Evolutionary conservation across 2,888 invertebrate species (phyloP), one percentile per base, ranked within the genome.

Genomic region (Orthonevra nobilis): DNA sequence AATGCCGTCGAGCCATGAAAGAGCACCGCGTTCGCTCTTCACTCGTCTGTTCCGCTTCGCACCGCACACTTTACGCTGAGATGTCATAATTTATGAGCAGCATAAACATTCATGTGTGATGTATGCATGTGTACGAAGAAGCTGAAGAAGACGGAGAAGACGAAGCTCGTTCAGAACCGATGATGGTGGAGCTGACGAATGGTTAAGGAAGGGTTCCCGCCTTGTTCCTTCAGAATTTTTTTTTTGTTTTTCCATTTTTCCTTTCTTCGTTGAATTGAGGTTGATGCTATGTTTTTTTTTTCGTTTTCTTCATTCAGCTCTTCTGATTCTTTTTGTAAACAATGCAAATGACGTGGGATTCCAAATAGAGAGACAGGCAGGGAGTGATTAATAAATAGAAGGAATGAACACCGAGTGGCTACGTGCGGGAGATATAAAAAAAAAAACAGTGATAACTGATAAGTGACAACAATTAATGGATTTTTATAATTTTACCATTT

Each of bases 391-490:
- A n/a, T n/a, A 58, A 44, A 46, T 19, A 1, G 12, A 42, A 4
- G 15, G 10, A 20, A 40, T 30, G 46, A 23, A 48, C 6, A 26
- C 23, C 20, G 38, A 10, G 69, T 34, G 23, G 9, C 36, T 61
- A 70, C 52, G 69, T 69, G 61, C 34, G 61, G 44, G 30, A 52
- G 61, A 54, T 70, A n/a, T n/a, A n/a, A n/a, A n/a, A n/a, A n/a
- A 52, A 38, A 46, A 61, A 54, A 38, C 52, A 44, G 70, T 54
- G 70, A 70, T 70, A 70, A 70, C 61, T 70, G 70, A 70, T 70
- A 70, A 70, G 70, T 70, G 70, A 70, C 70, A 61, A 61, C 70
- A 70, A 70, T 70, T 70, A 70, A 70, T 70, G 61, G 28, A 70
- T 70, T 61, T 70, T 61, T 61, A 61, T 61, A 61, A 70, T 70